Conservation (phyloP, 1,140 invertebrate genomes). For the Aphis craccivora region DNA sequence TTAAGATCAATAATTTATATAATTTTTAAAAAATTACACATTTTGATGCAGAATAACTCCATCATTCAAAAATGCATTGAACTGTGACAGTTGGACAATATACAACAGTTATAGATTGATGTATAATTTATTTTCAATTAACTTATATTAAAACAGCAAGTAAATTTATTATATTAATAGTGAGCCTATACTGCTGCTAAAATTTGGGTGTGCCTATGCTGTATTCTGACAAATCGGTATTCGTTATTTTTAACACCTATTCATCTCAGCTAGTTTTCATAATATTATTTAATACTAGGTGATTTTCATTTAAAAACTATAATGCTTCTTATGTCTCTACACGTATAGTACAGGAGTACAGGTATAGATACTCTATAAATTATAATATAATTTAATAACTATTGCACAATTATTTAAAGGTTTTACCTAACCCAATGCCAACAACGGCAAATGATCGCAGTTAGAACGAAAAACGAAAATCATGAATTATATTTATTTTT, state of each 20-base stretch:
- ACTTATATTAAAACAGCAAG: too few species aligned
- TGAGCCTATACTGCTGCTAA: too few species aligned
- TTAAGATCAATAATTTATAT: neutral
- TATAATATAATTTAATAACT: neutral
- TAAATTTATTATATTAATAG: too few species aligned
- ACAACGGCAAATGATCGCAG: neutral
- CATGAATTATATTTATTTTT: neutral
- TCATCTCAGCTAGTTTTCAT: neutral
- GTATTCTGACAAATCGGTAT: too few species aligned
- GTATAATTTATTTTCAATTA: too few species aligned
- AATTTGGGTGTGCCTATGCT: too few species aligned
- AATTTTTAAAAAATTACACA: neutral
- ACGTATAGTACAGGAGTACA: too few species aligned
- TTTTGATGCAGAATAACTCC: neutral
- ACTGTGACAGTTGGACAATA: too few species aligned
- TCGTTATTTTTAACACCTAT: too few species aligned
- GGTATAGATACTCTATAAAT: too few species aligned
- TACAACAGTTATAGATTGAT: too few species aligned
- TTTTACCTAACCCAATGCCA: too few species aligned
- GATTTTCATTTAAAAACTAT: neutral
- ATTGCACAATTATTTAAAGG: neutral
- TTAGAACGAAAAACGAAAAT: neutral
- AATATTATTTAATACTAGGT: neutral
- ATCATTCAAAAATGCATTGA: neutral
- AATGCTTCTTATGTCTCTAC: neutral